phyloP scores from a whole-genome alignment of 2,888 invertebrate genomes.

The Chydorus sphaericus region DNA sequence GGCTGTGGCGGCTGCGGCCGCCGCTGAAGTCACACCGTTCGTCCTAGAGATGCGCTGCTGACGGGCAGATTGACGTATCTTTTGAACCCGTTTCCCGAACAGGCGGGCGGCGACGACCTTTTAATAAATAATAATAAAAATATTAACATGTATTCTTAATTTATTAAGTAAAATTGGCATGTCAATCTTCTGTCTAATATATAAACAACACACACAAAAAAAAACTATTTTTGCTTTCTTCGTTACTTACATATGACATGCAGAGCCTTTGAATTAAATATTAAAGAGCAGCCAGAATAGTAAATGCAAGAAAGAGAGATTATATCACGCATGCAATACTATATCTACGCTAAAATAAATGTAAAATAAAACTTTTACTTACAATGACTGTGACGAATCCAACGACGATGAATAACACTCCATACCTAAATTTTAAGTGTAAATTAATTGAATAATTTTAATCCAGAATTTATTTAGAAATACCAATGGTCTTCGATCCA shows the following conservation, averaged over 20 bases:
- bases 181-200: background rate
- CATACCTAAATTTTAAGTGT: conserved; percentile 25
- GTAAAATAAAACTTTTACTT: conserved; percentile 34
- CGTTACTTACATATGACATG: conserved; percentile 16
- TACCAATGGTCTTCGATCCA: conserved; percentile 88
- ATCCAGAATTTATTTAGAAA: conserved; percentile 7
- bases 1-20: conserved; percentile 77
- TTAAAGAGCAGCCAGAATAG: background rate
- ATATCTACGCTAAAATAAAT: too few relatives aligned
- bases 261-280: conserved; percentile 9
- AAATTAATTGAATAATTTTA: background rate
- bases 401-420: conserved; percentile 57
- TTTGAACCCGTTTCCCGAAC: conserved; percentile 45
- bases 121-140: background rate
- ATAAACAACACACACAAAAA: background rate
- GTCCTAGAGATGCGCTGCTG: background rate
- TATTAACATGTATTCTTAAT: background rate
- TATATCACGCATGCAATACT: background rate
- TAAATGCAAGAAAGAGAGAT: too few relatives aligned
- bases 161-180: background rate
- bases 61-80: background rate
- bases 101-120: conserved; percentile 67
- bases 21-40: conserved; percentile 77
- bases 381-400: conserved; percentile 63
- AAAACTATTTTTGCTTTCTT: background rate